Evolutionary conservation across 2,113 vertebrate species (phyloP), one percentile per base, ranked within the genome.

Genomic region (Theropithecus gelada): DNA sequence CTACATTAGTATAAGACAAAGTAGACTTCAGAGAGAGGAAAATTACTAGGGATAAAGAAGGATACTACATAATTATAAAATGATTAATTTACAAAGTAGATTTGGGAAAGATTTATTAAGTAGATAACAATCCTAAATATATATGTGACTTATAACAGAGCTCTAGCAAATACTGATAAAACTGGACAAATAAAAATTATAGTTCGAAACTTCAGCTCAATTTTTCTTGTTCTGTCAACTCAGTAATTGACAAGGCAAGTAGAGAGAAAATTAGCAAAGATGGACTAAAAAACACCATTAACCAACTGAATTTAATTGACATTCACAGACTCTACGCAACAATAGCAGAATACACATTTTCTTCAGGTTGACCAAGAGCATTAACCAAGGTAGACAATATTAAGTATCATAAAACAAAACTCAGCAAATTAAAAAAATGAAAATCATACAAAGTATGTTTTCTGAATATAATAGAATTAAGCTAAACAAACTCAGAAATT

Each of bases 241-340:
- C 75, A 64, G 52, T 52, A 76, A 88, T 40, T 88, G 23, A 59
- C n/a, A 59, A 66, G 50, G n/a, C 2, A 68, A 61, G 17, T 72
- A 66, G 78, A 52, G 22, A n/a, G 35, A 84, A 90, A 95, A 95
- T 78, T 70, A 90, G 78, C 81, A 93, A 93, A 68, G 30, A 76
- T 45, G 8, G 66, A 14, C 14, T 79, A 48, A 61, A 64, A 92
- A 59, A 30, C 40, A 76, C 55, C 38, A 64, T 45, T 12, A 73
- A 84, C 25, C 25, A 83, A 92, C 1, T 93, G 5, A 20, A 52
- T 70, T 55, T 55, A 76, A 66, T 57, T 70, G 38, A 57, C 23
- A 61, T 43, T 78, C 11, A 48, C 35, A 79, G 59, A 80, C 9
- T 79, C 8, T 17, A 84, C 45, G 61, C 25, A 35, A 35, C 2